Percentiles rank a stretch among this genome's conserved stretches.
Evolutionary conservation across 2,888 invertebrate species (phyloP).

Genomic region (Hirtodrosophila alboralis): DNA sequence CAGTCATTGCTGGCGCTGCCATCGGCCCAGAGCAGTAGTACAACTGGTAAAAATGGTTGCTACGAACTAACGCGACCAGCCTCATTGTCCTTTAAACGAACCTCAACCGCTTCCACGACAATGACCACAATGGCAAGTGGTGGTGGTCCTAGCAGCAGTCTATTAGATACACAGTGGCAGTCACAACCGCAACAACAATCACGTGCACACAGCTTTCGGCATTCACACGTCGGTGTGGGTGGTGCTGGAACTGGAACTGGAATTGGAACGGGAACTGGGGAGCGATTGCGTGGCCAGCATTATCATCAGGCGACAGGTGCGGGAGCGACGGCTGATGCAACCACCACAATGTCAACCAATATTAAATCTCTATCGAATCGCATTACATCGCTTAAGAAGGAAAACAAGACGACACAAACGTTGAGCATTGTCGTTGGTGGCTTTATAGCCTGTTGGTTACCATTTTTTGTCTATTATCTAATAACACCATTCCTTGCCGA

Average conservation of each 20-base stretch:
- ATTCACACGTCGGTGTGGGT: slow-evolving; percentile 62
- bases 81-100: slow-evolving; percentile 77
- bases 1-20: slow-evolving; percentile 73
- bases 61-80: slow-evolving; percentile 81
- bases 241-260: not conserved
- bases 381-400: slow-evolving; percentile 89
- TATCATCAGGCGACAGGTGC: slow-evolving; percentile 53
- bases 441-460: slow-evolving; percentile 94
- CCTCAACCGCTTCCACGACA: slow-evolving; percentile 77
- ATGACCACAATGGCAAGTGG: slow-evolving; percentile 80
- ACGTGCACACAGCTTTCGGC: slow-evolving; percentile 63
- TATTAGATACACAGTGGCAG: slow-evolving; percentile 74
- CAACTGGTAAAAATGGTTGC: slow-evolving; percentile 74
- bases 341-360: slow-evolving; percentile 54
- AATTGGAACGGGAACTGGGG: slow-evolving; percentile 12
- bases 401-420: slow-evolving; percentile 95
- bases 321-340: slow-evolving; percentile 12
- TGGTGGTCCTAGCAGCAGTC: slow-evolving; percentile 64
- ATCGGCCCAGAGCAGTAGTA: slow-evolving; percentile 39
- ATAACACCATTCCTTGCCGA: slow-evolving; percentile 90
- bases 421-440: slow-evolving; percentile 94
- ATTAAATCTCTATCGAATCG: slow-evolving; percentile 84
- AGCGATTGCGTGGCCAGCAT: slow-evolving; percentile 54
- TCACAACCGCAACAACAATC: slow-evolving; percentile 39
- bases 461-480: slow-evolving; percentile 93